phyloP scores from a whole-genome alignment of 2,888 invertebrate species.

The Drosophila colorata region DNA sequence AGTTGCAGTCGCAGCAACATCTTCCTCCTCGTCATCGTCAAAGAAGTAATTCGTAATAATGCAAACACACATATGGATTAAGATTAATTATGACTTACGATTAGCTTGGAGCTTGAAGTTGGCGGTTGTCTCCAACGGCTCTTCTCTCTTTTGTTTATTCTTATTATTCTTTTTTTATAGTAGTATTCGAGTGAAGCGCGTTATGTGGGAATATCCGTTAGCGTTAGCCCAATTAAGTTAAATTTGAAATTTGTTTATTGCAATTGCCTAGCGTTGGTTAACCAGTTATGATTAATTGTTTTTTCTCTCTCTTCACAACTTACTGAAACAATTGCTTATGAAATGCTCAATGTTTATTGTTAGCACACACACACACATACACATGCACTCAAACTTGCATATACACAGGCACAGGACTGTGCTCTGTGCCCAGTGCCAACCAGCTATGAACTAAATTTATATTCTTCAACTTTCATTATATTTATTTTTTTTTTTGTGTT shows the following conservation, averaged over 20 bases:
- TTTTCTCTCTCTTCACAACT: constrained; percentile 33
- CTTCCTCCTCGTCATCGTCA: constrained; percentile 65
- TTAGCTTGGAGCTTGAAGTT: constrained; percentile 36
- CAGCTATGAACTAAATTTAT: constrained; percentile 51
- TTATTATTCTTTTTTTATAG: constrained; percentile 51
- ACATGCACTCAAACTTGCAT: not conserved
- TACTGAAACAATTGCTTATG: constrained; percentile 51
- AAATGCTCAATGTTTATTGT: constrained; percentile 73
- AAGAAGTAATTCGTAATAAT: constrained; percentile 60
- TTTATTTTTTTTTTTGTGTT: constrained; percentile 24
- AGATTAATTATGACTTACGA: constrained; percentile 61
- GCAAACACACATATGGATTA: constrained; percentile 51
- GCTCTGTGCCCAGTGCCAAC: constrained; percentile 68
- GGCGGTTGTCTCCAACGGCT: constrained; percentile 29
- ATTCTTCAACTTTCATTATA: constrained; percentile 19
- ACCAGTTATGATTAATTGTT: constrained; percentile 60
- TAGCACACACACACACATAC: constrained; percentile 24
- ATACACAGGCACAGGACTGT: constrained; percentile 18
- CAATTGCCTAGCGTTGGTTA: constrained; percentile 71
- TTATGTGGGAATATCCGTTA: constrained; percentile 63
- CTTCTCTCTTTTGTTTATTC: constrained; percentile 67
- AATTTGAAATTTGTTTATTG: constrained; percentile 67
- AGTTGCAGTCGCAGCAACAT: constrained; percentile 30
- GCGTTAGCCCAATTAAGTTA: constrained; percentile 73
- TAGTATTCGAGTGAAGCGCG: constrained; percentile 69